These are phyloP conservation scores for Agrenia bidenticulata DNA, from an alignment of 2,888 invertebrate species.

Conservation along the genomic window DNA sequence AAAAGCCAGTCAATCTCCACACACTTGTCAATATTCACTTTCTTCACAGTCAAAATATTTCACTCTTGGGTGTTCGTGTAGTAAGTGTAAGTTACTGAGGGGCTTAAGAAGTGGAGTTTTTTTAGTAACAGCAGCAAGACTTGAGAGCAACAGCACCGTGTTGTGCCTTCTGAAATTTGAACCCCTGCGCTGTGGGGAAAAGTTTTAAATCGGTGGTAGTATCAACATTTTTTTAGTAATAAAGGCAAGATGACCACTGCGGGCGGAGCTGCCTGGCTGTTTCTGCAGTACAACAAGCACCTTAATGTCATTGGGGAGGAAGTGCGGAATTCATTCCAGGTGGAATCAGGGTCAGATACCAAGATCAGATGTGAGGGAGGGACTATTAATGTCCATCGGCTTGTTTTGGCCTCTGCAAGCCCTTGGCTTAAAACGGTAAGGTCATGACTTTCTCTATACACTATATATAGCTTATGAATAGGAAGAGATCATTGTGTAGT, in stretches of 20 bases:
- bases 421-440: conserved; percentile 52
- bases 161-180: too few relatives aligned
- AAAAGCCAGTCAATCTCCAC: too few relatives aligned
- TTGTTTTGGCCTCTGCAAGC: conserved; percentile 49
- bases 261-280: conserved; percentile 50
- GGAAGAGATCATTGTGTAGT: too few relatives aligned
- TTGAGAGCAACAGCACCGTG: too few relatives aligned
- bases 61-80: too few relatives aligned
- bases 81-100: too few relatives aligned
- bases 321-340: conserved; percentile 50
- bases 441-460: too few relatives aligned
- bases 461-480: too few relatives aligned
- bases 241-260: conserved; percentile 7
- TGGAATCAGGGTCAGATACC: conserved; percentile 49
- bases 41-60: too few relatives aligned
- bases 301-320: conserved; percentile 52
- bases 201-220: neutral
- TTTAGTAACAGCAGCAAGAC: too few relatives aligned
- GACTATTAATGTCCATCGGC: conserved; percentile 48
- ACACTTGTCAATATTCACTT: too few relatives aligned
- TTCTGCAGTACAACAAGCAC: conserved; percentile 53
- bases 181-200: neutral
- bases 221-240: neutral
- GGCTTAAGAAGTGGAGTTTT: too few relatives aligned
- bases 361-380: conserved; percentile 52